Base-by-base conservation (phyloP, 2,113 vertebrate genomes). In the Festucalex cinctus region DNA sequence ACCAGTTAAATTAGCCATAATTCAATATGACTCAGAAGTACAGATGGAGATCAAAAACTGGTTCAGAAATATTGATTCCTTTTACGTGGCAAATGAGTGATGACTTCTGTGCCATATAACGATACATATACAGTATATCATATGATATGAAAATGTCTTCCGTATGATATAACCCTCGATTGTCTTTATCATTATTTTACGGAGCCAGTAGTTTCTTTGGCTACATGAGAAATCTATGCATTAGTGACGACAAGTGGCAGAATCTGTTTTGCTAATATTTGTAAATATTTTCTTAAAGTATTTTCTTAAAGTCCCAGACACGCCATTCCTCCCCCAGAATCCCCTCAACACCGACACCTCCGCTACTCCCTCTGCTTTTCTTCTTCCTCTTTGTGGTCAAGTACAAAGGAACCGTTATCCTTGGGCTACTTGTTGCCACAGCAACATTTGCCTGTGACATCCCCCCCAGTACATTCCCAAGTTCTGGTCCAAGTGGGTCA, bases 391-490 rank as follows among this genome's bases (percentile, higher is more conserved):
- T 86, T 88, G 85, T 87, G 80, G 74, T 35, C 56, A 72, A 83
- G 73, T 77, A 89, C 88, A 89, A 89, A 88, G 78, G 79, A 73
- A 76, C 74, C 53, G 83, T 89, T 89, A 86, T 89, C 85, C 83
- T 83, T 85, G 79, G 85, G 82, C 83, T 81, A 71, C 69, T 74
- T 73, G 88, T 89, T 74, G 67, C 78, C 83, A 85, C 68, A 66
- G 71, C 48, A 37, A 85, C 51, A 20, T 73, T 70, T 82, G 80
- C 66, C 69, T 69, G 70, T 56, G 66, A 66, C 68, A 6, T 28
- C 73, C 66, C 48, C 26, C 62, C 58, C 58, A 61, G 60, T 58
- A 68, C 74, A 86, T 86, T 88, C 82, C 82, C 83, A 88, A 86
- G 83, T 87, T 86, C 74, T 78, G 81, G 83, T 88, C 88, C 83